These are phyloP conservation scores for Leuciscus idus DNA, from an alignment of 2,113 vertebrate genomes.

Conservation along the genomic window DNA sequence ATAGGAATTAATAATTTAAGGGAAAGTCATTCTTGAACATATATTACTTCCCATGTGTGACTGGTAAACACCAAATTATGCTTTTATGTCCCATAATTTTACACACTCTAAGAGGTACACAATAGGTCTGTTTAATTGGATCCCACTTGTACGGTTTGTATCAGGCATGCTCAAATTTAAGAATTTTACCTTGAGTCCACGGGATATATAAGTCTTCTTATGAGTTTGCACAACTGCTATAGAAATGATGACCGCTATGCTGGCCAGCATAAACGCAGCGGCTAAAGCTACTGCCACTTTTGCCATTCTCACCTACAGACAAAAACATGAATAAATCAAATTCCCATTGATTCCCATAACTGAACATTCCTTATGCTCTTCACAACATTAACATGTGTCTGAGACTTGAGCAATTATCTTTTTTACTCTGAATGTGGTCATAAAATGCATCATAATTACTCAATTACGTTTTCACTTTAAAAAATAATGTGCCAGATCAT, in stretches of 20 bases:
- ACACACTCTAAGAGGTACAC: neutral
- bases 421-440: too few relatives aligned
- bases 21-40: neutral
- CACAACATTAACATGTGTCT: too few relatives aligned
- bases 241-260: slow-evolving; percentile 82
- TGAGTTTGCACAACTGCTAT: slow-evolving; percentile 85
- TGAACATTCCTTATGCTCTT: neutral
- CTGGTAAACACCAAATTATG: neutral
- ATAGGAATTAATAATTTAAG: neutral
- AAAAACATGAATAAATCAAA: neutral
- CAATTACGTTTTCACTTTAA: too few relatives aligned
- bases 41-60: neutral
- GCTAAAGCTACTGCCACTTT: slow-evolving; percentile 71
- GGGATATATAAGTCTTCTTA: slow-evolving; percentile 73
- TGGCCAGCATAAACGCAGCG: slow-evolving; percentile 80
- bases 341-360: neutral
- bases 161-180: neutral
- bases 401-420: too few relatives aligned
- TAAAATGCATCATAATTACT: too few relatives aligned
- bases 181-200: slow-evolving; percentile 81
- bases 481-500: too few relatives aligned
- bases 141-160: neutral
- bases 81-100: neutral
- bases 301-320: slow-evolving; percentile 39
- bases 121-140: neutral